A percentile compares a stretch with the other conserved stretches of the same genome.
These are phyloP conservation scores for Leptopterna dolabrata DNA, from an alignment of 2,888 invertebrate species.

Conservation along the genomic window DNA sequence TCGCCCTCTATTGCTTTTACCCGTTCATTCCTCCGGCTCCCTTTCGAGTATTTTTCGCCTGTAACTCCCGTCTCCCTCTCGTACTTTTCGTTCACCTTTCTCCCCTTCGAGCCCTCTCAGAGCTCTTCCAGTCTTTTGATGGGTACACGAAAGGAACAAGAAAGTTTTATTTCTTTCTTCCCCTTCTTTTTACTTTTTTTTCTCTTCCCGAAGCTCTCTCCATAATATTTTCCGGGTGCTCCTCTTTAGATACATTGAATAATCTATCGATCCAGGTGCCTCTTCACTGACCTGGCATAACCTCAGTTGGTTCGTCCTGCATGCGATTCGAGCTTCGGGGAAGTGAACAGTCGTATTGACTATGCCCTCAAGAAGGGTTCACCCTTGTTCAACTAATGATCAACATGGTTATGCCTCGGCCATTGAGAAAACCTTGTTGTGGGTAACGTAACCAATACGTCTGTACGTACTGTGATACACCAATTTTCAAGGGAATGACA, in stretches of 20 bases:
- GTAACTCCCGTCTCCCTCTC: neutral
- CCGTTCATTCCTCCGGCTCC: neutral
- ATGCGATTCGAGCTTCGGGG: too few species aligned
- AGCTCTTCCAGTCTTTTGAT: constrained; percentile 13
- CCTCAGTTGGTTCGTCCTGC: neutral
- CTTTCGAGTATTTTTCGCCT: neutral
- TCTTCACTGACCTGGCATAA: neutral
- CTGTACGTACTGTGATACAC: too few species aligned
- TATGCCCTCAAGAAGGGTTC: too few species aligned
- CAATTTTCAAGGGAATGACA: too few species aligned
- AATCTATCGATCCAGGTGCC: neutral
- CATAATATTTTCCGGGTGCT: neutral
- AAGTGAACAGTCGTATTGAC: too few species aligned
- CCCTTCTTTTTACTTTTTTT: too few species aligned
- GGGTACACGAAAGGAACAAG: neutral
- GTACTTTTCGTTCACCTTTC: neutral
- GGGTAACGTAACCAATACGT: too few species aligned
- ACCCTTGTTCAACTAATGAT: too few species aligned
- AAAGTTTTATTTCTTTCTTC: neutral
- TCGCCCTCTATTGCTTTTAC: constrained; percentile 10
- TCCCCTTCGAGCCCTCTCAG: neutral
- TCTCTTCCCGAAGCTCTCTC: neutral
- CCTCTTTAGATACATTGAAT: neutral
- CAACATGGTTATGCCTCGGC: too few species aligned
- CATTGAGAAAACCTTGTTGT: too few species aligned